phyloP scores from a whole-genome alignment of 2,797 vertebrate species.

The Delichon dasypus region DNA sequence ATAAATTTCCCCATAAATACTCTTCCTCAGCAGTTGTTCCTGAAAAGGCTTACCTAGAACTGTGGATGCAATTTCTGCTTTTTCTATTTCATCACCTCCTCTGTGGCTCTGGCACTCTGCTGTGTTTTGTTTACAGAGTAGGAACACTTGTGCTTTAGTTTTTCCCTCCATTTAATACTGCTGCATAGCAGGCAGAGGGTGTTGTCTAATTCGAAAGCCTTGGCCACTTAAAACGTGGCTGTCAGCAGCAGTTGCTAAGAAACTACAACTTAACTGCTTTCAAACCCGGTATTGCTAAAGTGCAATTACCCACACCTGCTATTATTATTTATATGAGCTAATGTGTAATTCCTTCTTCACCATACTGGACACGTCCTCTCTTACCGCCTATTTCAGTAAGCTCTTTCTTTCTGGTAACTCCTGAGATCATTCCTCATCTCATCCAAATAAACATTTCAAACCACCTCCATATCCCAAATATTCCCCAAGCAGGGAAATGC shows the following conservation, averaged over 20 bases:
- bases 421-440: background rate
- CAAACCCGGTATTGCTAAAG: background rate
- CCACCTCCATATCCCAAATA: background rate
- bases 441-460: background rate
- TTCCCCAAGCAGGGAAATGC: background rate
- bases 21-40: background rate
- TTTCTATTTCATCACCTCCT: background rate
- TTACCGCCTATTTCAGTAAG: background rate
- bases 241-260: constrained; percentile 60
- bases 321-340: constrained; percentile 57
- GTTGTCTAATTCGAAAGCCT: constrained; percentile 23
- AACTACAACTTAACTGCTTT: constrained; percentile 50
- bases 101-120: background rate
- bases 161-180: background rate
- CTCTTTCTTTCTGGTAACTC: background rate
- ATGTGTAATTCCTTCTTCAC: constrained; percentile 30
- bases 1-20: background rate
- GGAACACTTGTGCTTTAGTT: background rate
- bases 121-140: background rate
- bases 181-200: background rate
- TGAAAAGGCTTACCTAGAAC: constrained; percentile 19
- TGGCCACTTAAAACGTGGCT: constrained; percentile 1
- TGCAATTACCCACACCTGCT: constrained; percentile 50
- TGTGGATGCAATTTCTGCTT: background rate
- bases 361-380: constrained; percentile 13